Evolutionary conservation across 2,113 vertebrate species (phyloP).

Genomic region (Orcinus orca): DNA sequence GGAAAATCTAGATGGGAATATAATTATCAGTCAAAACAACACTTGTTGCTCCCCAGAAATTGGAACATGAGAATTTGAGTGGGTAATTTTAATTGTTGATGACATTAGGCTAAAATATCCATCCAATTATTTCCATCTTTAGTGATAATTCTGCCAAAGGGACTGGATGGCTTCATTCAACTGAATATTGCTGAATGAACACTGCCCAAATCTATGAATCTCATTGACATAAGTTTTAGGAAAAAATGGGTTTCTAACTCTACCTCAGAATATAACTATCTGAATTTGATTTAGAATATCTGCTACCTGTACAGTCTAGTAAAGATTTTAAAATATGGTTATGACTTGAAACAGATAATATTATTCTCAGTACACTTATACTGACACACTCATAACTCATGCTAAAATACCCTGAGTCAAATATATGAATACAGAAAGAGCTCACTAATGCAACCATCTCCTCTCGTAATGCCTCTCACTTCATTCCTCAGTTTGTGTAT

Average conservation of each 20-base stretch:
- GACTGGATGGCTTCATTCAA: not conserved
- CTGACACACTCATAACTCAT: slow-evolving; percentile 34
- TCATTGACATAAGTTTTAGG: not conserved
- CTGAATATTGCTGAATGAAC: not conserved
- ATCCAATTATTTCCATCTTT: not conserved
- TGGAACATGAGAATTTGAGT: not conserved
- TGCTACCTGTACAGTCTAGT: not conserved
- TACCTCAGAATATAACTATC: not conserved
- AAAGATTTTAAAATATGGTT: slow-evolving; percentile 37
- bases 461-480: not conserved
- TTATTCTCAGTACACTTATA: slow-evolving; percentile 12
- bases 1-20: not conserved
- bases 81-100: not conserved
- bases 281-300: slow-evolving; percentile 40
- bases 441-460: not conserved
- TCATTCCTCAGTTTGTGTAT: not conserved
- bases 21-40: not conserved
- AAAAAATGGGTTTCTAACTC: not conserved
- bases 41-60: not conserved
- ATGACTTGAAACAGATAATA: slow-evolving; percentile 49
- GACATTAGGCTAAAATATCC: not conserved
- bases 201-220: not conserved
- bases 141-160: not conserved
- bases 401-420: not conserved
- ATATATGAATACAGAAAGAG: not conserved